Evolutionary conservation across 2,797 vertebrate genomes (phyloP), one percentile per base, ranked within the genome.

Genomic region (Odontamblyopus lacepedii): DNA sequence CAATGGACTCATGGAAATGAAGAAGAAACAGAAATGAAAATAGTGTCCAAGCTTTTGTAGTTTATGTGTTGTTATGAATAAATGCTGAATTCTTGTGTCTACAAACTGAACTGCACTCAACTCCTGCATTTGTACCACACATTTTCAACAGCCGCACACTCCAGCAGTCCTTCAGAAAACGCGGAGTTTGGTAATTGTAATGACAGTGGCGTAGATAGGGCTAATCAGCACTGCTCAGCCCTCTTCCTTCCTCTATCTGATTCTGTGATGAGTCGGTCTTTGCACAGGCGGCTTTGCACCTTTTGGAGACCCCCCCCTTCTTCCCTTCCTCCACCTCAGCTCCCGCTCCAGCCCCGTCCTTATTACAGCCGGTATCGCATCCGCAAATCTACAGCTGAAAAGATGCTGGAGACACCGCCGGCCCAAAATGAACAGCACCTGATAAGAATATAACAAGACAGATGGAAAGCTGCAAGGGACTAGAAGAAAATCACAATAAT

Each of bases 211-310:
- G 44, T 38, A 41, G 62, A 62, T 73, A 50, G 13, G 2, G 23
- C 73, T 78, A 70, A 80, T 80, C 72, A 29, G 9, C 41, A 69
- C 48, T 78, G 70, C 53, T 65, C 61, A 72, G 64, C 63, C 76
- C 32, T 55, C 56, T 84, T 78, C 72, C 78, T 77, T 60, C 62
- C 44, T 57, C 57, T 57, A 64, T 80, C 53, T 44, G 64, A 68
- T 75, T 70, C 8, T 1, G 30, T 69, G 18, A 72, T 64, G 32
- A 32, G 53, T 51, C 69, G 53, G 69, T 26, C 29, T 59, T 26
- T 73, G 48, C 61, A 3, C 56, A 59, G 50, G 67, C 29, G 55
- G 9, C 55, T 19, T 9, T 5, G 27, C 63, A 65, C 41, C 53
- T 32, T 41, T 26, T 61, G 63, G 19, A 51, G 70, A 51, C 56